Evolutionary conservation across 1,140 invertebrate genomes (phyloP), one percentile per base, ranked within the genome.

Genomic region (Drosophila insularis): DNA sequence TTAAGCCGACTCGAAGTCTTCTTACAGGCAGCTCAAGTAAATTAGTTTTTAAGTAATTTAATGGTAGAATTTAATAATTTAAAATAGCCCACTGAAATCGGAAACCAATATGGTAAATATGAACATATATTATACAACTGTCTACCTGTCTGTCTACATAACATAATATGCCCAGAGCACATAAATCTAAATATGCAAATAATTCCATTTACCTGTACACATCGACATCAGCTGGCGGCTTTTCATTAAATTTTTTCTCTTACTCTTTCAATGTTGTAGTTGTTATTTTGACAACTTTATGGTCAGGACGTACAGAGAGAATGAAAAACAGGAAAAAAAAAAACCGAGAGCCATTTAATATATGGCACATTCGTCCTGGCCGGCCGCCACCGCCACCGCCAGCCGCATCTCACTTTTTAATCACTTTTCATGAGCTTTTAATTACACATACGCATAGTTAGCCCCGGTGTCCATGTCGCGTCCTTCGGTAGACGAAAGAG

Each of bases 391-490:
- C 14, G 5, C 43, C 43, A 21, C 3, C 11, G 43, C 43, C 43
- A 63, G 76, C 80, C 76, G 65, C 81, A 85, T 80, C 84, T 85
- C 81, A 85, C 82, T 85, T 85, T 85, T 85, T 85, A 85, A 85
- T 85, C 81, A 85, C 81, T 85, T 85, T 85, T 85, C 81, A 85
- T 85, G 81, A 86, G 81, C 81, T 85, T 85, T 85, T 85, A 85
- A 85, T 85, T 85, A 85, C 78, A 86, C 71, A 78, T 53, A 68
- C 67, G 65, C 65, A n/a, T 14, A 55, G 72, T 70, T 75, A 32
- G 43, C 43, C 43, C 43, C 43, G 43, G 43, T 50, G 43, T 50
- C 43, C 43, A 50, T 50, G 43, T 50, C 19, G 10, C 35, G 35
- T 37, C 3, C 35, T 37, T 37, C 11, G 2, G 32, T 37, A n/a